A percentile compares a stretch with the other conserved stretches of the same genome.
Conservation (phyloP, 2,113 vertebrate species). For the Pachycephala philippinensis region DNA sequence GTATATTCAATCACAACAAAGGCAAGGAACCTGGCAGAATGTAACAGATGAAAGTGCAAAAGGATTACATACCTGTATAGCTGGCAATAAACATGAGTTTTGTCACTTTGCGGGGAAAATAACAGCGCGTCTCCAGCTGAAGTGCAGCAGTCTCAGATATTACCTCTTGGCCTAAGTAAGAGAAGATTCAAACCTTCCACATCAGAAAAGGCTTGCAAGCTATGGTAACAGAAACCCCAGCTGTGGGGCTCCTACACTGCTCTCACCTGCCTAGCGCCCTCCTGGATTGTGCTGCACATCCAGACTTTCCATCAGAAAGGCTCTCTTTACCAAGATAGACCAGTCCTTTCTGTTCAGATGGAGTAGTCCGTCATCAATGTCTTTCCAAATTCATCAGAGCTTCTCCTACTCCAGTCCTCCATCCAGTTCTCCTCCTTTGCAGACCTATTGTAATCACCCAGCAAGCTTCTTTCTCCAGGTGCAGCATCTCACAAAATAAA, state of each 20-base stretch:
- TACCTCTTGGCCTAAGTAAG: neutral
- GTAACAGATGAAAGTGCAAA: neutral
- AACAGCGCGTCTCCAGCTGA: rapidly evolving
- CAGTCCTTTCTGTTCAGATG: neutral
- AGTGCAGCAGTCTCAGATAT: neutral
- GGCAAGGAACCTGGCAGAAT: neutral
- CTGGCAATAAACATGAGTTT: neutral
- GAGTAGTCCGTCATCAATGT: neutral
- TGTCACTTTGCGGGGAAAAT: neutral
- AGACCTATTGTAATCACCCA: neutral
- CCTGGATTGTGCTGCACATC: neutral
- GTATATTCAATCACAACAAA: neutral
- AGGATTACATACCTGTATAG: neutral
- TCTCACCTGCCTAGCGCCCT: neutral
- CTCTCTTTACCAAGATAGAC: neutral
- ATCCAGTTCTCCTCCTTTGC: neutral
- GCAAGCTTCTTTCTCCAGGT: neutral
- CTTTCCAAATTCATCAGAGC: neutral
- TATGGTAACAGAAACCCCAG: neutral
- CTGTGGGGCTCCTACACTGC: rapidly evolving
- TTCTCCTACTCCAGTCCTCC: neutral
- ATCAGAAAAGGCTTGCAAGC: neutral
- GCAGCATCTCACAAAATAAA: neutral
- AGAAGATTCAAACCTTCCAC: neutral
- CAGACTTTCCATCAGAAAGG: neutral